Base-by-base conservation (phyloP, 2,797 vertebrate species). In the Brachyalestes nurse region DNA sequence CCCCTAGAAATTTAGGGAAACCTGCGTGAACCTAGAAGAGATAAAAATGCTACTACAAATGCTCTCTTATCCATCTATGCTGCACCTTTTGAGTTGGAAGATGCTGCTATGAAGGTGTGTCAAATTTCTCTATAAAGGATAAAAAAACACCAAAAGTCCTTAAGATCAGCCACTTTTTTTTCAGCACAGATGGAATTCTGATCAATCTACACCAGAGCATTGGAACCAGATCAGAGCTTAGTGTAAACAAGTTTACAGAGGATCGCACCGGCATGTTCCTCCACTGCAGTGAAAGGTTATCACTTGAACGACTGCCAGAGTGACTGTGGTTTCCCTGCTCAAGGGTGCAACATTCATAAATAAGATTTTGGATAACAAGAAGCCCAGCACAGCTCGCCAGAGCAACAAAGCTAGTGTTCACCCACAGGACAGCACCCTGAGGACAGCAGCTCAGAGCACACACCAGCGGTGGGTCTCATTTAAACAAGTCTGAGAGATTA, bases 401-500 rank as follows among this genome's bases (percentile, higher is more conserved):
- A 75, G 77, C 86, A 79, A 83, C 82, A 87, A 84, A 87, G 86
- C 64, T 40, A 82, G 83, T 85, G 86, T 78, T 85, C 80, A 92
- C 92, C 91, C 93, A 91, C 92, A 89, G 89, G 91, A 84, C 77
- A 91, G 92, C 89, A 92, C 91, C 91, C 88, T 90, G 90, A 91
- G 89, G 89, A 92, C 89, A 93, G 90, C 88, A 90, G 92, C 92
- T 89, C 90, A 90, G 88, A 89, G 89, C 90, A 90, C 84, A 87
- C 92, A 91, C 87, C 93, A 94, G 93, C 91, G 89, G 93, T 94
- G 86, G 92, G 92, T 95, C 93, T 92, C 90, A 89, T 94, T 94
- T 95, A 95, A 95, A 94, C 95, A 95, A 94, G 92, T 91, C 93
- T 94, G 92, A 92, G 92, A 93, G 92, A 84, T 92, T 92, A 92